phyloP scores from a whole-genome alignment of 23 tunicate genomes.

The Halocynthia roretzi region DNA sequence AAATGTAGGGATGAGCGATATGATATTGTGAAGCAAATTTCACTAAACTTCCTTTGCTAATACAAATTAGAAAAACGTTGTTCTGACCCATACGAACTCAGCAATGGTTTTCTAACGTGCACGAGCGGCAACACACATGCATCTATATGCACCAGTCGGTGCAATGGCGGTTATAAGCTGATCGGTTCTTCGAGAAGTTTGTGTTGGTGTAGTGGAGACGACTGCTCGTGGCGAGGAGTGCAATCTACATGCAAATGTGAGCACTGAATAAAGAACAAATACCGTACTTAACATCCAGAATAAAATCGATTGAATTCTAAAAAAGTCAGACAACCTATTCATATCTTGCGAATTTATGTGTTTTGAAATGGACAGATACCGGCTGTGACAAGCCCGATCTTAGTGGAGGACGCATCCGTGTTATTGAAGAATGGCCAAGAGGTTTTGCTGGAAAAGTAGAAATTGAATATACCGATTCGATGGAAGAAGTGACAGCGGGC shows the following conservation, averaged over 20 bases:
- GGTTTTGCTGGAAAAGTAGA: conserved; percentile 77
- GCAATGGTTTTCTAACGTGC: conserved; percentile 7
- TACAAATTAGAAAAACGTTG: no score
- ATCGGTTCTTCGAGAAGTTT: conserved; percentile 16
- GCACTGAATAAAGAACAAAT: not conserved
- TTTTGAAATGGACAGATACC: not conserved
- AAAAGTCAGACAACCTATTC: conserved; percentile 1
- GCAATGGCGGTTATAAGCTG: conserved; percentile 4
- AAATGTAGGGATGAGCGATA: no score
- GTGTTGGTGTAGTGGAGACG: conserved; percentile 18
- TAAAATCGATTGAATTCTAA: not conserved
- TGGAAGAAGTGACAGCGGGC: conserved; percentile 12
- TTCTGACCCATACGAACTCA: not conserved
- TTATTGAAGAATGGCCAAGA: conserved; percentile 54
- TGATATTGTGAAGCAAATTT: no score
- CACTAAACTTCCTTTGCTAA: no score
- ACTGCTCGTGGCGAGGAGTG: conserved; percentile 13
- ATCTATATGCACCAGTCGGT: conserved; percentile 2
- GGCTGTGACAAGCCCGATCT: conserved; percentile 28
- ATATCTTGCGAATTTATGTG: not conserved
- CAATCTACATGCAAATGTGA: conserved; percentile 13
- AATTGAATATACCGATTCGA: conserved; percentile 16
- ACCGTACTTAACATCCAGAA: not conserved
- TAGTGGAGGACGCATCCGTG: conserved; percentile 27
- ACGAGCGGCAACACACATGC: conserved; percentile 1